Base-by-base conservation (phyloP, 2,797 vertebrate species). In the Rallus crepitans region DNA sequence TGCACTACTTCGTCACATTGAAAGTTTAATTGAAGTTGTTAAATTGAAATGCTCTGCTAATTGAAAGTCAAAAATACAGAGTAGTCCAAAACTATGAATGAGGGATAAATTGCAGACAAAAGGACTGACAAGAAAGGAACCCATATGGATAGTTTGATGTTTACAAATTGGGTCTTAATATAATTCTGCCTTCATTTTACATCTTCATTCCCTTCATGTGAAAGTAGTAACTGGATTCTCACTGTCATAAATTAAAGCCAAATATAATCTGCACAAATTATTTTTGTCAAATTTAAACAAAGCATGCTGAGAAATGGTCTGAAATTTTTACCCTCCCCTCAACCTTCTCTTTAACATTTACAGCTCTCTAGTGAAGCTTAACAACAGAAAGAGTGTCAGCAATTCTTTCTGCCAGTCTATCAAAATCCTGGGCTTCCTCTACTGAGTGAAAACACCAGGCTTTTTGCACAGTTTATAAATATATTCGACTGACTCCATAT, bases 381-480 rank as follows among this genome's bases (percentile, higher is more conserved):
- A 66, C 35, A 92, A 80, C 31, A 31, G 69, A 47, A 86, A 63
- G 28, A 47, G 30, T 47, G 59, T 52, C 9, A 3, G 33, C 45
- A 88, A 61, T 63, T 82, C 39, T 88, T 79, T 45, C 50, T 84
- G n/a, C 17, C 12, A 61, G 30, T 45, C 33, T 63, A 17, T 84
- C n/a, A 77, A 61, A 94, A 82, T 73, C 89, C 72, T 79, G 37
- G 45, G 6, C 30, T 96, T 92, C 72, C 82, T 35, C 76, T 33
- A 27, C 2, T 82, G 24, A n/a, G 35, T 83, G 61, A 82, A 61
- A 93, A 88, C 20, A 59, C 5, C 37, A 79, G 13, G 16, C 16
- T 56, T 96, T 96, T 75, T 66, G 21, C 25, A 78, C 21, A 81
- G 82, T 85, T 83, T 72, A 82, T 95, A 94, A 96, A 77, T 48